Evolutionary conservation across 2,888 invertebrate genomes (phyloP), one percentile per base, ranked within the genome.

Genomic region (Spialia ferax): DNA sequence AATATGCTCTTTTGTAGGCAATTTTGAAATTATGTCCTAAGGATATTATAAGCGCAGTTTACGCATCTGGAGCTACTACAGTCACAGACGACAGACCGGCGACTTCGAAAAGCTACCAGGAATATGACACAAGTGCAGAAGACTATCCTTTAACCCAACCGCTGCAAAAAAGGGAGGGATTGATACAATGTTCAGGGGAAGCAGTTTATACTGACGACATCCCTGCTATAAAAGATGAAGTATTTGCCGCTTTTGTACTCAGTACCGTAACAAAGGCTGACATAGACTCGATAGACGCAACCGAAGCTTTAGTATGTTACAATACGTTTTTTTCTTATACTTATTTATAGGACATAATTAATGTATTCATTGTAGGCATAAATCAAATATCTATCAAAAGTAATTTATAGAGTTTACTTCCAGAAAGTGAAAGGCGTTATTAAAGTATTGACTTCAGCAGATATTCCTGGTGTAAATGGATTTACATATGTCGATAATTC

Each of bases 391-490:
- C 18, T 5, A 18, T n/a, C n/a, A n/a, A n/a, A n/a, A n/a, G n/a
- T n/a, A n/a, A n/a, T n/a, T n/a, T n/a, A n/a, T n/a, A n/a, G n/a
- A n/a, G n/a, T n/a, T n/a, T 10, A 7, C 7, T 71, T 88, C 84
- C 77, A 96, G 95, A 87, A 87, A 71, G 86, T 95, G 45, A 90
- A 95, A 8, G 97, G 97, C 0, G 96, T 97, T 0, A 77, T 95
- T 29, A 95, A 95, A 0, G 91, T 96, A 42, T 93, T 94, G 66
- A 94, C 95, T 35, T 95, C 95, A 0, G 93, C 95, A 74, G 96
- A 97, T 75, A 94, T 97, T 42, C 96, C 96, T 0, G 96, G 96
- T 0, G 86, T 85, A 52, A 97, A 96, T 82, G 84, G 88, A 13
- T 95, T 94, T 73, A 86, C 88, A 1, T 76, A 80, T 6, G 81